Evolutionary conservation across 1,140 invertebrate species (phyloP), one percentile per base, ranked within the genome.

Genomic region (Drosophila rufa): DNA sequence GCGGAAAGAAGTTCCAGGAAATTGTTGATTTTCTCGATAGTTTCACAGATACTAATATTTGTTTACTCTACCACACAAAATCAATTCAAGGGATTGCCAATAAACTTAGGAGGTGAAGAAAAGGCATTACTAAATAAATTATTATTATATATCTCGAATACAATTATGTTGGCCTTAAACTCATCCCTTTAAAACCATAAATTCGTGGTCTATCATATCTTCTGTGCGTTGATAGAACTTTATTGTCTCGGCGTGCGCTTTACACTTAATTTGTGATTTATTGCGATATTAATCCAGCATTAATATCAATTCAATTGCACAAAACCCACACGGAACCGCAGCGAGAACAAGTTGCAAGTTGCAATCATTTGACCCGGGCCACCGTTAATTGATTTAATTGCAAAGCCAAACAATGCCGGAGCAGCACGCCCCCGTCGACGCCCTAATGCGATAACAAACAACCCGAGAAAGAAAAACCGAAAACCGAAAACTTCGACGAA

Each of bases 301-400:
- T 82, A 82, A 90, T 90, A 75, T 91, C 75, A 90, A 90, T 90
- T 85, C 56, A 57, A 78, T 78, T 77, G 75, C 59, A 71, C 42
- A 59, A 53, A 69, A 68, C 66, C 69, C 85, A 81, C 74, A 65
- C 53, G 55, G 17, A 47, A 43, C 60, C 56, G 61, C 66, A 43
- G 30, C 55, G 27, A 60, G 38, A 19, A 45, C 68, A 60, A 73
- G 69, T 64, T 48, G 62, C 64, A 67, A 67, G 33, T 64, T 74
- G 70, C 70, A 78, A 68, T 62, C 61, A 51, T 78, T 82, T 87
- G 80, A 80, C 65, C 77, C 65, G 58, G 53, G 65, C 67, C 62
- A 62, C 43, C 68, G 78, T 79, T 80, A 90, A 90, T 90, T 91
- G 82, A 67, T 77, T 91, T 90, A 90, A 91, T 90, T 90, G 67